Conservation (phyloP, 2,888 invertebrate species). For the Dichetophora obliterata region DNA sequence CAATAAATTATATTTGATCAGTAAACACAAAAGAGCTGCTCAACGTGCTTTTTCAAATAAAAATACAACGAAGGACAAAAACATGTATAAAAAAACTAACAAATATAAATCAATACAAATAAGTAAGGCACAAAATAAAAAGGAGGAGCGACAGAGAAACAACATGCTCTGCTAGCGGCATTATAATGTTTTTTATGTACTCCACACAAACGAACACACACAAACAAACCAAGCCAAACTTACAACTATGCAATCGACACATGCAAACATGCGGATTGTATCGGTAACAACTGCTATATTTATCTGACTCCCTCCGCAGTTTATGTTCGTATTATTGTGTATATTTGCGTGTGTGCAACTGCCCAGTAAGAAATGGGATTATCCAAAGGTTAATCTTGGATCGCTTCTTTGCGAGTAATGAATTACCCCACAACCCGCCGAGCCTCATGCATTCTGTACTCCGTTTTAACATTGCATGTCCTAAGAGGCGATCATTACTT, state of each 20-base stretch:
- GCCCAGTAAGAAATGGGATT: no score
- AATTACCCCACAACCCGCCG: no score
- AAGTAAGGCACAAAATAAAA: background rate
- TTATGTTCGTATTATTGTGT: background rate
- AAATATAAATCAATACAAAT: background rate
- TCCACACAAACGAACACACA: background rate
- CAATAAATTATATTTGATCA: slow-evolving; percentile 34
- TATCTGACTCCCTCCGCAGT: background rate
- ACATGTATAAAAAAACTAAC: background rate
- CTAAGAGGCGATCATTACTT: no score
- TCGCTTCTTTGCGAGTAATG: no score
- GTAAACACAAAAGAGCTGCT: slow-evolving; percentile 27
- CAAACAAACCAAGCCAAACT: background rate
- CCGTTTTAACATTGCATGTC: no score
- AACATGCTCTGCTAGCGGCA: background rate
- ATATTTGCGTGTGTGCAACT: background rate
- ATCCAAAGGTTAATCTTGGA: no score
- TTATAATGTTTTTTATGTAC: slow-evolving; percentile 21
- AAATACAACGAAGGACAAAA: background rate
- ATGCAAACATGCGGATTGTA: no score
- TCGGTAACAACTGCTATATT: background rate
- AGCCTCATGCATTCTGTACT: no score
- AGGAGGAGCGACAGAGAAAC: background rate
- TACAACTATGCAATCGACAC: background rate
- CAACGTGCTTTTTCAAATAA: background rate